These are phyloP conservation scores for Sinohyriopsis cumingii DNA, from an alignment of 2,888 invertebrate genomes.

Conservation along the genomic window DNA sequence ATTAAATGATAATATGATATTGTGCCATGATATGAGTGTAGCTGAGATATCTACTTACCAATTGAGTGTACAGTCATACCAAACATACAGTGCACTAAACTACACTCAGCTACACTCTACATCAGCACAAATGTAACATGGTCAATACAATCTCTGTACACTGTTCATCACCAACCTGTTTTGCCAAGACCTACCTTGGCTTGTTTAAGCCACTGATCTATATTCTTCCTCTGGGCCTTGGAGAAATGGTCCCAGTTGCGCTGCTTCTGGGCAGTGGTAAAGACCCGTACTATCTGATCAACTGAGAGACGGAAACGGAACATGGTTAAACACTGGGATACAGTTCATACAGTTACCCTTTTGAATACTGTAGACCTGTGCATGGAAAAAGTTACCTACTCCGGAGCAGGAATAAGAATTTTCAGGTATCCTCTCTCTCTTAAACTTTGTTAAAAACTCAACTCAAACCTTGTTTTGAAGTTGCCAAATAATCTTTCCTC, in stretches of 20 bases:
- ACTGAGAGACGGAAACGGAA: constrained; percentile 78
- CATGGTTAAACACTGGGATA: constrained; percentile 1
- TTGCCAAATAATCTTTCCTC: too few relatives aligned
- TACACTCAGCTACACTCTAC: constrained; percentile 1
- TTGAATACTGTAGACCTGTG: too few relatives aligned
- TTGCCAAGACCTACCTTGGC: constrained; percentile 83
- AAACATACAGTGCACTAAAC: too few relatives aligned
- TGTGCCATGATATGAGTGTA: too few relatives aligned
- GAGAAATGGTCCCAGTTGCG: constrained; percentile 99
- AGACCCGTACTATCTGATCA: constrained; percentile 99
- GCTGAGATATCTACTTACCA: too few relatives aligned
- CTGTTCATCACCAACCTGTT: constrained; percentile 7
- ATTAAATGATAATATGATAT: too few relatives aligned
- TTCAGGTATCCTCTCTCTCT: too few relatives aligned
- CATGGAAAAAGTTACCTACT: too few relatives aligned
- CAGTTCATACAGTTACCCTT: background rate
- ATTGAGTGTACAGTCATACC: too few relatives aligned
- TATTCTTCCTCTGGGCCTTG: constrained; percentile 98
- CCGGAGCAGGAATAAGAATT: too few relatives aligned
- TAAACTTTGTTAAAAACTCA: too few relatives aligned
- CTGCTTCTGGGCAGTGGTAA: constrained; percentile 95
- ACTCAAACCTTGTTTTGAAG: too few relatives aligned
- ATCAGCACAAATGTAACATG: background rate
- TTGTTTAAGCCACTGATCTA: constrained; percentile 98
- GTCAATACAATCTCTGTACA: background rate